These are phyloP conservation scores for Coendou prehensilis DNA, from an alignment of 2,797 vertebrate genomes.

Conservation along the genomic window DNA sequence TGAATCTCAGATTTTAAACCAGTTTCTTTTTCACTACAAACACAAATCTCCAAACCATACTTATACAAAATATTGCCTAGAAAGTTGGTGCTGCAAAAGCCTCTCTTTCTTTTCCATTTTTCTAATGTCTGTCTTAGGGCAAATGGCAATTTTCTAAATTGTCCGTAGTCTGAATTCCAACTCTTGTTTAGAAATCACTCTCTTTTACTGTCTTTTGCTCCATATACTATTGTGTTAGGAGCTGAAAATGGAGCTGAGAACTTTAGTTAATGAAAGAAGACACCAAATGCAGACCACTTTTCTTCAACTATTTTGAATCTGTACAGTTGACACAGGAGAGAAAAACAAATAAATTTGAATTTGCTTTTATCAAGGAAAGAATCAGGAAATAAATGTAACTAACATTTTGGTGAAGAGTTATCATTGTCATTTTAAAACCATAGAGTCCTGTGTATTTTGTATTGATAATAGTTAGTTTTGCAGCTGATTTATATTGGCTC, in stretches of 20 bases:
- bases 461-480: background rate
- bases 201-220: conserved; percentile 31
- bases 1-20: background rate
- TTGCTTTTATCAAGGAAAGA: conserved; percentile 55
- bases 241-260: conserved; percentile 48
- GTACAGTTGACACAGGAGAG: conserved; percentile 4
- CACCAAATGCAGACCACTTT: conserved; percentile 32
- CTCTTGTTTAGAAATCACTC: background rate
- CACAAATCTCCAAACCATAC: background rate
- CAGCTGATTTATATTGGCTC: background rate
- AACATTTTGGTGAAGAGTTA: conserved; percentile 8
- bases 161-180: accelerated
- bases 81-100: background rate
- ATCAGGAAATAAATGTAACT: background rate
- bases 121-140: background rate
- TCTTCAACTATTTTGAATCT: conserved; percentile 53
- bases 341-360: conserved; percentile 9
- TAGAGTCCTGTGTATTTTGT: background rate
- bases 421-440: conserved; percentile 21
- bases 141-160: conserved; percentile 36
- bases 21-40: background rate
- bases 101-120: background rate
- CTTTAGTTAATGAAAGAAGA: conserved; percentile 51
- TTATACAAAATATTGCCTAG: background rate
- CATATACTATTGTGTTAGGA: background rate